Base-by-base conservation (phyloP, 2,797 vertebrate species). In the Onychomys leucogaster region DNA sequence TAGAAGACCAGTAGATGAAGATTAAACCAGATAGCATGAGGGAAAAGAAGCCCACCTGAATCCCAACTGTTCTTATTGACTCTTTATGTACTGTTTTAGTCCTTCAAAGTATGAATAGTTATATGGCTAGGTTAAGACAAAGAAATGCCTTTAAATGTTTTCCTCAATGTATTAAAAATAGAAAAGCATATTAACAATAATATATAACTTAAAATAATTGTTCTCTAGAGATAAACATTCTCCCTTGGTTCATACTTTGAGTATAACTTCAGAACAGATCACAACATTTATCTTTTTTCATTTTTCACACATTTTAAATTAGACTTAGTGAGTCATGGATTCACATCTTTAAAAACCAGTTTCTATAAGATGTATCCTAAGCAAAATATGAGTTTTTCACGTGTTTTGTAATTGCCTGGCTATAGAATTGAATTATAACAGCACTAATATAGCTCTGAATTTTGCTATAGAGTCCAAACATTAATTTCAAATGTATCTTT, bases 241-340 rank as follows among this genome's bases (percentile, higher is more conserved):
- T 27, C n/a, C 16, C 93, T 88, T 92, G 29, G 88, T 43, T 96
- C 67, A 88, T 81, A 34, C 7, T 89, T 91, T 83, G 65, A 85
- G 37, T 63, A 9, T 52, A 89, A 84, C 67, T 96, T 94, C 55
- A 90, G 43, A 86, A 91, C 61, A 90, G 25, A 59, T 89, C 41
- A 23, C 83, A 55, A 63, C 19, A 23, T 90, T 92, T 37, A n/a
- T 81, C 69, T 82, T 85, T 80, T 80, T 93, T 14, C 57, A 94
- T 91, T n/a, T 37, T 94, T 94, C n/a, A 87, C n/a, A 69, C 92
- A 93, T 69, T 92, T 95, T 59, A 90, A 78, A 71, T 96, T 84
- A 63, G 57, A 63, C 37, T 19, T 89, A 55, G 76, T 90, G 67
- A 96, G 32, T 83, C n/a, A 77, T 86, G 23, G 57, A 89, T 23